phyloP scores from a whole-genome alignment of 2,113 vertebrate species.

The Prionailurus bengalensis region DNA sequence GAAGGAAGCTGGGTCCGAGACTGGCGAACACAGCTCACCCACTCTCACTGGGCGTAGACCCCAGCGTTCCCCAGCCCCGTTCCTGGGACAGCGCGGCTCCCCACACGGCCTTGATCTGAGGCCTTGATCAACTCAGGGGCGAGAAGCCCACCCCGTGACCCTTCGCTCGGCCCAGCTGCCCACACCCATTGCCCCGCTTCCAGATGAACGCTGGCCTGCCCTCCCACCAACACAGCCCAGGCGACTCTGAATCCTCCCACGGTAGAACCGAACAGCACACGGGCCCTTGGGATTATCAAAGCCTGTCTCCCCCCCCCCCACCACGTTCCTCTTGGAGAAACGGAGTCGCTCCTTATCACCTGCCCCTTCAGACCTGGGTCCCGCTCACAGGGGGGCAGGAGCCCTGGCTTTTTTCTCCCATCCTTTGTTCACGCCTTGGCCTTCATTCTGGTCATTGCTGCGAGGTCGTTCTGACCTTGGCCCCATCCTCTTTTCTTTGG shows the following conservation, averaged over 20 bases:
- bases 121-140: background rate
- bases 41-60: background rate
- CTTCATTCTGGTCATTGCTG: no score
- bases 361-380: background rate
- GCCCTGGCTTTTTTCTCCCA: background rate
- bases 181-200: background rate
- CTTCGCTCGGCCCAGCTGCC: background rate
- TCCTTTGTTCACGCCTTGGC: background rate
- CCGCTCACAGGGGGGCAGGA: background rate
- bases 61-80: background rate
- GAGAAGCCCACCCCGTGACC: background rate
- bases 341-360: background rate
- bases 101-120: background rate
- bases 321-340: background rate
- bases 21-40: background rate
- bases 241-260: rapidly evolving
- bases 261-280: rapidly evolving
- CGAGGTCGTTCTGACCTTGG: background rate
- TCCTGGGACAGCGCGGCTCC: background rate
- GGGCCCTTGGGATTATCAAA: background rate
- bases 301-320: background rate
- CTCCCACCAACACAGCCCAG: background rate
- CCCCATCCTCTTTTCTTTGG: background rate
- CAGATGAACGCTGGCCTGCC: rapidly evolving
- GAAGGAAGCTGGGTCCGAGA: background rate